Conservation (phyloP, 1,140 invertebrate species). For the Panulirus ornatus region DNA sequence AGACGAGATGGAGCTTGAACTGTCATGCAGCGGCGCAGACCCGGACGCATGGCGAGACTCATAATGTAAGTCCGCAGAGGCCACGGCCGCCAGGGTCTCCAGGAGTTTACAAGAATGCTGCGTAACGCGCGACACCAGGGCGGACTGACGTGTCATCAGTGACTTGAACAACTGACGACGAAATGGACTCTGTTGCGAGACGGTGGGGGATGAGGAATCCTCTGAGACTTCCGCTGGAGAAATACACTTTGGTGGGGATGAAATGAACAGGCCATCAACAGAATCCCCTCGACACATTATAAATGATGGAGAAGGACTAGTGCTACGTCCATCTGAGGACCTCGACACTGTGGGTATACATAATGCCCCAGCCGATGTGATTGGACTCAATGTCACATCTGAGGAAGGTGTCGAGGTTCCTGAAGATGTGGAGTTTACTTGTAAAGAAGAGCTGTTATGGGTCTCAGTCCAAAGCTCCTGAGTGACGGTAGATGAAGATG, state of each 20-base stretch:
- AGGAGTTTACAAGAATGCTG: constrained; percentile 18
- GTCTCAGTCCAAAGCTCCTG: neutral
- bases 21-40: too few relatives aligned
- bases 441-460: neutral
- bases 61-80: neutral
- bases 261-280: constrained; percentile 50
- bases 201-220: neutral
- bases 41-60: too few relatives aligned
- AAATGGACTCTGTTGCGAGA: constrained; percentile 54
- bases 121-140: constrained; percentile 43
- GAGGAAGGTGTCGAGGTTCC: constrained; percentile 33
- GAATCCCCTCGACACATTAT: constrained; percentile 49
- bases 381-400: constrained; percentile 32
- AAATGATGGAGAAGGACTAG: constrained; percentile 42
- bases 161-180: constrained; percentile 59
- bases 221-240: neutral
- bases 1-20: neutral
- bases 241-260: neutral
- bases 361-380: constrained; percentile 2
- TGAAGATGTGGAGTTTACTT: constrained; percentile 5
- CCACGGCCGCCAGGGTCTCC: neutral
- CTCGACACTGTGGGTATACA: neutral
- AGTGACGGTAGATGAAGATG: neutral
- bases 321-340: neutral
- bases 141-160: constrained; percentile 55